Base-by-base conservation (phyloP, 2,113 vertebrate species). In the Psophia crepitans region DNA sequence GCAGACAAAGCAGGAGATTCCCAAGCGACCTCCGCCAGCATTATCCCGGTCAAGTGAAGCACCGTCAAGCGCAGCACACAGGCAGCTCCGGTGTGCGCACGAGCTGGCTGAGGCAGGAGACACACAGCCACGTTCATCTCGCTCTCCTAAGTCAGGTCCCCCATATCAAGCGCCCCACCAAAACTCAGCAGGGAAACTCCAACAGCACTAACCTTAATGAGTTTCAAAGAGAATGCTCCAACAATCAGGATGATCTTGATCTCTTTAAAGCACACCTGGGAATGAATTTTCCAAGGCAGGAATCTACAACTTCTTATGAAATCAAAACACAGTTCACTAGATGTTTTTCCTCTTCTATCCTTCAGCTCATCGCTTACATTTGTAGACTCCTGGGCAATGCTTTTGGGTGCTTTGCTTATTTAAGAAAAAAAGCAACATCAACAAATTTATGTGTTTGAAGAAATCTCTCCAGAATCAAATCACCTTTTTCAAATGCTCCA, bases 101-200 rank as follows among this genome's bases (percentile, higher is more conserved):
- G 1, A 28, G n/a, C 78, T 6, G 32, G 28, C 12, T 1, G 28
- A 71, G 73, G 3, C 28, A 7, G 10, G 9, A 53, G 48, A 21
- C 57, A 15, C 14, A 2, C 0, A 12, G n/a, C 22, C 35, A 3
- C 2, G 2, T 14, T 26, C n/a, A 2, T 6, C 27, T 24, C 11
- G 1, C 20, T 18, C 6, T 12, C 60, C 66, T 33, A 2, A 1
- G 5, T 15, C 6, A n/a, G 48, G 14, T 5, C 12, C 33, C 58
- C 46, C 41, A 8, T 6, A 37, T 1, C 17, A 6, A n/a, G 35
- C 28, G 63, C 24, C 8, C 12, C 37, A 12, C 41, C 41, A 30
- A 63, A 48, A n/a, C 32, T 26, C 61, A 17, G 24, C 33, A 46
- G 49, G 28, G 24, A 21, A 48, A 41, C 39, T 48, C 51, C 70